phyloP scores from a whole-genome alignment of 2,888 invertebrate genomes.

The Caenorhabditis wallacei region DNA sequence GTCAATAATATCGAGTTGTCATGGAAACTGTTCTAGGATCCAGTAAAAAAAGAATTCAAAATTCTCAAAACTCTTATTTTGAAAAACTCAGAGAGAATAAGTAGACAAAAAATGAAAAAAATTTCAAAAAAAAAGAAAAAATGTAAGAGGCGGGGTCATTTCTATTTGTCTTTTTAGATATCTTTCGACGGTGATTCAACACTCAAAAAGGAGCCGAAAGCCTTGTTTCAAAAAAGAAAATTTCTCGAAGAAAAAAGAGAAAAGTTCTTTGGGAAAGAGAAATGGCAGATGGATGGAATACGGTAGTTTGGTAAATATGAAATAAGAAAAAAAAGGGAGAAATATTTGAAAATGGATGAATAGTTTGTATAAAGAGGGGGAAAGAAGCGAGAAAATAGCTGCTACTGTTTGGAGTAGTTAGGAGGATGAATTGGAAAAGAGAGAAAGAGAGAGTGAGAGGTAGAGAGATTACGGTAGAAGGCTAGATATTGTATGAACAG shows the following conservation, averaged over 20 bases:
- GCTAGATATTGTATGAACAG: slow-evolving; percentile 25
- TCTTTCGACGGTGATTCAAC: slow-evolving; percentile 15
- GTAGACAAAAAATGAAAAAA: slow-evolving; percentile 14
- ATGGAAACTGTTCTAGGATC: no score
- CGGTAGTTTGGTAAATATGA: slow-evolving; percentile 40
- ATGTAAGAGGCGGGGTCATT: slow-evolving; percentile 24
- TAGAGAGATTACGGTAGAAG: slow-evolving; percentile 49
- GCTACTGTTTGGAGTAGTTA: slow-evolving; percentile 20
- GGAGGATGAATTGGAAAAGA: slow-evolving; percentile 36
- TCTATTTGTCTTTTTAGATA: slow-evolving; percentile 24
- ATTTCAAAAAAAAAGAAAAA: slow-evolving; percentile 13
- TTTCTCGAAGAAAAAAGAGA: background rate
- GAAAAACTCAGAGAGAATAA: background rate
- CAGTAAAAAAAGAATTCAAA: no score
- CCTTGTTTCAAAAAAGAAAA: background rate
- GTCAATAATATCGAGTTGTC: no score
- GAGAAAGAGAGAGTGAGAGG: background rate
- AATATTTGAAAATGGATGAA: slow-evolving; percentile 16
- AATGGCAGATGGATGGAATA: background rate
- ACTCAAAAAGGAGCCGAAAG: slow-evolving; percentile 22
- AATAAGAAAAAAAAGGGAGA: slow-evolving; percentile 9
- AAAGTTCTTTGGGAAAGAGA: background rate
- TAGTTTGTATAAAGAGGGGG: slow-evolving; percentile 34
- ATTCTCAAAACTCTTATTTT: no score
- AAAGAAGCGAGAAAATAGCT: slow-evolving; percentile 57